Evolutionary conservation across 2,888 invertebrate species (phyloP).

Genomic region (Agrilus cyanescens): DNA sequence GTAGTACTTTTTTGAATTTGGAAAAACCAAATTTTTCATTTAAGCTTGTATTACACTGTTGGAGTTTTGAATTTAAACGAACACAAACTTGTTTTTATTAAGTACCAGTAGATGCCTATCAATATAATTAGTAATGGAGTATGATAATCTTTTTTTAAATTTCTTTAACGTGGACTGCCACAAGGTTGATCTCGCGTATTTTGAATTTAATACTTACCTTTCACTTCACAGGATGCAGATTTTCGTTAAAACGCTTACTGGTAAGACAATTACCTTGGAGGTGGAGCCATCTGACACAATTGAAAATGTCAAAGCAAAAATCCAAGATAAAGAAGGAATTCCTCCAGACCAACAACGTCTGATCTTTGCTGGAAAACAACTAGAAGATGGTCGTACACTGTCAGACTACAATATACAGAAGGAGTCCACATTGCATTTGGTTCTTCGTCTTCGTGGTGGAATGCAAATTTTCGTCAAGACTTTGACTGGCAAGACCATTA

Average conservation of each 20-base stretch:
- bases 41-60: no score
- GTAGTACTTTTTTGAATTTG: no score
- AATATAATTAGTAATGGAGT: no score
- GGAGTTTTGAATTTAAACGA: no score
- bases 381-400: conserved; percentile 59
- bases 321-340: conserved; percentile 83
- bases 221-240: conserved; percentile 61
- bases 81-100: no score
- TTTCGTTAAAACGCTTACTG: conserved; percentile 44
- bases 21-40: no score
- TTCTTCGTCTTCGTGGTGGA: conserved; percentile 40
- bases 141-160: no score
- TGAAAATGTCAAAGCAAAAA: conserved; percentile 88
- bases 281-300: conserved; percentile 75
- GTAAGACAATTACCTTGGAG: conserved; percentile 45
- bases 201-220: no score
- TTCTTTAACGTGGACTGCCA: no score
- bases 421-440: conserved; percentile 45
- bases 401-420: conserved; percentile 25
- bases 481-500: conserved; percentile 45
- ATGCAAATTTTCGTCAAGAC: conserved; percentile 56
- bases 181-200: no score
- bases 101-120: no score
- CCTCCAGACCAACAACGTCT: conserved; percentile 81
- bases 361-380: conserved; percentile 84